Percentiles rank a stretch among this genome's conserved stretches.
phyloP scores from a whole-genome alignment of 2,797 vertebrate genomes.

The Rousettus madagascariensis region DNA sequence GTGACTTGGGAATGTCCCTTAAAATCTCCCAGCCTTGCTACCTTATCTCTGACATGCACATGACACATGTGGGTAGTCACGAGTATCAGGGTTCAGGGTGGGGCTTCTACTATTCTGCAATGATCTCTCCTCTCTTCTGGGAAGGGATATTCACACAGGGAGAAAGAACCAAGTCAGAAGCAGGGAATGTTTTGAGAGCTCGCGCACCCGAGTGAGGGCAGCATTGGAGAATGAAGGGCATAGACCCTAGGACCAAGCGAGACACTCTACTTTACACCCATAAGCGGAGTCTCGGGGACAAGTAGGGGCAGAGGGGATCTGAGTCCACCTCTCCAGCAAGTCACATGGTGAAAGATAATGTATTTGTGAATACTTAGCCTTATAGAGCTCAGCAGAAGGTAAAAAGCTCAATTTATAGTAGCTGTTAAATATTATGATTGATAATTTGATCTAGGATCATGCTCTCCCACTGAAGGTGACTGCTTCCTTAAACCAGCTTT shows the following conservation, averaged over 20 bases:
- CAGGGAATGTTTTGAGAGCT: background rate
- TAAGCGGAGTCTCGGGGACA: background rate
- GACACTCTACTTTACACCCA: fast-evolving
- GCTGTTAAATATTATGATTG: background rate
- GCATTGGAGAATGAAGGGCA: background rate
- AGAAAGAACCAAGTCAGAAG: background rate
- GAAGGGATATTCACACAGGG: background rate
- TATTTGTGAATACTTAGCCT: background rate
- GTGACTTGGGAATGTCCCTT: background rate
- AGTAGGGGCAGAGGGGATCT: background rate
- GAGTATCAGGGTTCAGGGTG: background rate
- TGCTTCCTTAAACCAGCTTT: background rate
- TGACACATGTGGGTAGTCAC: background rate
- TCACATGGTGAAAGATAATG: background rate
- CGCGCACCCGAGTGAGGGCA: background rate
- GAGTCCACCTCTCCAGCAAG: background rate
- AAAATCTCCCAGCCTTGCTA: background rate
- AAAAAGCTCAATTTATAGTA: background rate
- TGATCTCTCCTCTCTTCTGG: background rate
- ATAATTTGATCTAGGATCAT: background rate
- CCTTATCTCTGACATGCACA: background rate
- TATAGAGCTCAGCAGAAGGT: background rate
- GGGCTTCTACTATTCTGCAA: background rate
- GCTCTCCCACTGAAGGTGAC: background rate
- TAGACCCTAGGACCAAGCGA: background rate